Base-by-base conservation (phyloP, 2,797 vertebrate genomes). In the Catostomus latipinnis region DNA sequence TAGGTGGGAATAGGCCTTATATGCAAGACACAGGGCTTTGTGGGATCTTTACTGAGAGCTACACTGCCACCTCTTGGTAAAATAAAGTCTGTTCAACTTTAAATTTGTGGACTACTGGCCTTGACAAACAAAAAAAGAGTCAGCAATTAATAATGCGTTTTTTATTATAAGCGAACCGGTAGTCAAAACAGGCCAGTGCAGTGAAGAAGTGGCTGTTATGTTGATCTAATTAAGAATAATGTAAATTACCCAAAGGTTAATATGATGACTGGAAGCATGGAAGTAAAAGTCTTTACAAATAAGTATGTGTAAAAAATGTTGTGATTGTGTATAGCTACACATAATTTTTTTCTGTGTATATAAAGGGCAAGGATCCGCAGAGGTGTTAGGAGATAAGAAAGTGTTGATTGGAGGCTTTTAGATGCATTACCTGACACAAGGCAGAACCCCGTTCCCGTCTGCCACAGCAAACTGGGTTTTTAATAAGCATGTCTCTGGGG, bases 41-140 rank as follows among this genome's bases (percentile, higher is more conserved):
- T 22, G 22, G 22, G 22, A 22, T 22, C 1, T 34, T 34, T 34
- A 34, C 34, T 45, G 81, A 85, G 80, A 89, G 34, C 88, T 89
- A 92, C 90, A 90, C 89, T 91, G 91, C 93, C 93, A 92, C 79
- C 93, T 94, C 83, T 84, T 91, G 89, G 75, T 90, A 18, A 56
- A 46, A 70, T 22, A 0, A 1, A 8, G 61, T 16, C 46, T 34
- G 60, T 80, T 86, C 50, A 61, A 78, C 67, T 48, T 7, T 61
- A 67, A 68, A 60, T 3, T 34, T 34, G 78, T 34, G 34, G 34
- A 34, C 12, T 53, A 4, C 54, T 74, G 71, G 63, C 46, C 54
- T 46, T 43, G 18, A 45, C 63, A 68, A 80, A 74, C 63, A 54
- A 48, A 13, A 13, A 34, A 4, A 34, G 34, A 70, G 50, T 63